Percentiles rank a stretch among this genome's conserved stretches.
Conservation (phyloP, 2,113 vertebrate genomes). For the Columbina picui region DNA sequence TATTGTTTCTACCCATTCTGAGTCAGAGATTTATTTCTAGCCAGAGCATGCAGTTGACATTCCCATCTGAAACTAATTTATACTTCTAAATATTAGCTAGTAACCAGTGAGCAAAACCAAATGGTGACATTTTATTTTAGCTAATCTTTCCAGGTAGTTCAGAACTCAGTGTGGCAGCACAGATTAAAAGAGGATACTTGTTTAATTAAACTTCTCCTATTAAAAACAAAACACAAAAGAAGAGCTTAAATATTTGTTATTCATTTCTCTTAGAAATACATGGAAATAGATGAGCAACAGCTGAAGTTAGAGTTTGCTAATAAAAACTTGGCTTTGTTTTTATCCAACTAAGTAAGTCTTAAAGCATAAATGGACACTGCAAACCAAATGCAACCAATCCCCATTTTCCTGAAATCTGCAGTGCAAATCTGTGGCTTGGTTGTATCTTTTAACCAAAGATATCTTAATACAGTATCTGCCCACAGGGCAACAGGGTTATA, state of each 20-base stretch:
- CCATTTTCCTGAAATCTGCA: background rate
- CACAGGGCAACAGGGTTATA: background rate
- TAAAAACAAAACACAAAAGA: background rate
- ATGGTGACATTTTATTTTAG: conserved; percentile 20
- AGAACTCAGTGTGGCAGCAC: background rate
- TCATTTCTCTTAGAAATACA: background rate
- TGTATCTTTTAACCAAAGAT: background rate
- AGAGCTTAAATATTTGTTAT: background rate
- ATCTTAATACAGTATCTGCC: background rate
- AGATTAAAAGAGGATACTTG: background rate
- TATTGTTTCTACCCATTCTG: conserved; percentile 13
- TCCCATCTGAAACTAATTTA: conserved; percentile 27
- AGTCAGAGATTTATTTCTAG: conserved; percentile 26
- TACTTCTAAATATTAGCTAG: background rate
- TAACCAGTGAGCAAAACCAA: background rate
- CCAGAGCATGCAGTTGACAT: conserved; percentile 18
- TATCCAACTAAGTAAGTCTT: background rate
- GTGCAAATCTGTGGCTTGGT: background rate
- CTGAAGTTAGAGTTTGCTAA: background rate
- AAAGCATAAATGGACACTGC: background rate
- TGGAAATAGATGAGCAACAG: background rate
- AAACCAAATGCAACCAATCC: background rate
- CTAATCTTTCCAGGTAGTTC: background rate
- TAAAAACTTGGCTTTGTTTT: background rate
- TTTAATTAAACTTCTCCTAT: background rate